Conservation (phyloP, 2,113 vertebrate genomes). For the Daphoenositta chrysoptera region DNA sequence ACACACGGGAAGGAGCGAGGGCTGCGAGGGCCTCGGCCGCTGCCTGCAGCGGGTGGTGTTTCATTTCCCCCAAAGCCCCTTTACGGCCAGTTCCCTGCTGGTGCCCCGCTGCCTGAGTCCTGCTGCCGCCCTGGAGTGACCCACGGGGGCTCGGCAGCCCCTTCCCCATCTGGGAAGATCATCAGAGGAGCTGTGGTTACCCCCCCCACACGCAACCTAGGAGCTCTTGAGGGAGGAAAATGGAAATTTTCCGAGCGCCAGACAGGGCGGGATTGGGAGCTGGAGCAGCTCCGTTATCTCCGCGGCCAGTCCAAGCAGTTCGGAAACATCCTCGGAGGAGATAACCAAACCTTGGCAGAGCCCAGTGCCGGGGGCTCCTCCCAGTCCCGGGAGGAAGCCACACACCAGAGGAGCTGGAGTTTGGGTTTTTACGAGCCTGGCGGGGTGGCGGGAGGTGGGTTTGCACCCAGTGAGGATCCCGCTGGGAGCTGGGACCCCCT, state of each 20-base stretch:
- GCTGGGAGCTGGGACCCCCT: not conserved
- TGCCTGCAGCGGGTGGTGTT: accelerated
- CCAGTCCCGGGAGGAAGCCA: not conserved
- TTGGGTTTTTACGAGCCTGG: not conserved
- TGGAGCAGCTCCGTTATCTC: not conserved
- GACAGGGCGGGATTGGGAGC: not conserved
- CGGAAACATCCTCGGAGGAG: slow-evolving; percentile 19
- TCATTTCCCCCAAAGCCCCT: not conserved
- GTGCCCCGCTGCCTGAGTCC: not conserved
- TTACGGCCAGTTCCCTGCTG: not conserved
- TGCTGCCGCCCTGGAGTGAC: not conserved
- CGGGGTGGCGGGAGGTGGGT: accelerated
- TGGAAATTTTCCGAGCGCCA: not conserved
- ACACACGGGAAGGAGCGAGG: not conserved
- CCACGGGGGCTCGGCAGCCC: not conserved
- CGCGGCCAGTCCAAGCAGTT: not conserved
- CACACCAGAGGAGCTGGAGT: accelerated
- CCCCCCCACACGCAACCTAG: accelerated
- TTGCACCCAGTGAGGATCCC: not conserved
- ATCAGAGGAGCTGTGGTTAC: accelerated
- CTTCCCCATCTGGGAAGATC: not conserved
- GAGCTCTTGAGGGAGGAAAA: not conserved
- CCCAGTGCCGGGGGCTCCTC: not conserved
- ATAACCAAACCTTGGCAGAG: slow-evolving; percentile 13
- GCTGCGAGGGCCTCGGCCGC: accelerated